phyloP scores from a whole-genome alignment of 2,888 invertebrate species.

The Dryococelus australis region DNA sequence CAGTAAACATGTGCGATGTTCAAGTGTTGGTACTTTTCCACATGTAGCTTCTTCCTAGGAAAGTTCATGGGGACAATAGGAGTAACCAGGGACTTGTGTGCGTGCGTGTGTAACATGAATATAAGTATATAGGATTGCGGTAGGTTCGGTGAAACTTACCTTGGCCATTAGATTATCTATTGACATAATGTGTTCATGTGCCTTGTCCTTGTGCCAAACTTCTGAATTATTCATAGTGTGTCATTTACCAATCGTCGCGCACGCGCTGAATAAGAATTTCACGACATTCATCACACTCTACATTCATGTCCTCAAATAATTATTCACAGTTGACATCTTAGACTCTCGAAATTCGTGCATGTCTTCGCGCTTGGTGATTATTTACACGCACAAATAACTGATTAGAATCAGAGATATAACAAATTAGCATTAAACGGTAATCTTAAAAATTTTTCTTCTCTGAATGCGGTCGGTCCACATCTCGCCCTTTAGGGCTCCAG shows the following conservation, averaged over 20 bases:
- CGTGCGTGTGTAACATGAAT: too few relatives aligned
- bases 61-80: too few relatives aligned
- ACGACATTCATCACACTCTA: not conserved
- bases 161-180: not conserved
- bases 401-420: too few relatives aligned
- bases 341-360: not conserved
- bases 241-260: not conserved
- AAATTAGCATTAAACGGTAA: too few relatives aligned
- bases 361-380: not conserved
- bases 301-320: not conserved
- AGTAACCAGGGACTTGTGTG: too few relatives aligned
- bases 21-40: too few relatives aligned
- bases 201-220: not conserved
- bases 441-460: too few relatives aligned
- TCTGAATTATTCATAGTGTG: not conserved
- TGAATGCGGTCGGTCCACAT: too few relatives aligned
- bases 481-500: too few relatives aligned
- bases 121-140: not conserved
- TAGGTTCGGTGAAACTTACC: not conserved
- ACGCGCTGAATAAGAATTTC: conserved; percentile 8
- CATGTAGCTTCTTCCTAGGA: too few relatives aligned
- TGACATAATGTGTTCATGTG: not conserved
- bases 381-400: too few relatives aligned
- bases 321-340: not conserved
- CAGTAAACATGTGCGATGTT: too few relatives aligned